Evolutionary conservation across 2,797 vertebrate genomes (phyloP), one percentile per base, ranked within the genome.

Genomic region (Nyctalus aviator): DNA sequence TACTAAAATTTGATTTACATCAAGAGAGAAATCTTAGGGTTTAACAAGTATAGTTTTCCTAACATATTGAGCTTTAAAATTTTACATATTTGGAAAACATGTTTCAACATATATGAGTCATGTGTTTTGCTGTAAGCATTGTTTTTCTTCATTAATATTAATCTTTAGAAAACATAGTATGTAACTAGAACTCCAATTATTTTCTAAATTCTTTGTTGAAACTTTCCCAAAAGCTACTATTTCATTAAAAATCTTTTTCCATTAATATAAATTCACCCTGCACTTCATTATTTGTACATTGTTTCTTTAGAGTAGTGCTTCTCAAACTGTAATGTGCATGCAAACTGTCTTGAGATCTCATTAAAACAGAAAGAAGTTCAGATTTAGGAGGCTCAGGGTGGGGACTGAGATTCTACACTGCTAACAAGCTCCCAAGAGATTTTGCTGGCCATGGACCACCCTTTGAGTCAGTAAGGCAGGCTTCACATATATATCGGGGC

Each of bases 1-100:
- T 96, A 89, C 30, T 93, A 59, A 94, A 72, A 93, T 91, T 86
- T 93, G 30, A 73, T 78, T 94, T 66, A 73, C 0, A 62, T 76
- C 27, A 89, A 59, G 10, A 59, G 55, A 50, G 75, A 91, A 59
- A 77, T 83, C 12, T 84, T 85, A 27, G 23, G 46, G 6, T 72
- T 88, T 88, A 88, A 35, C 20, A 73, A 84, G 9, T 72, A 3
- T 85, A 69, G 57, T 3, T 59, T 59, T 85, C n/a, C 37, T 86
- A 7, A 46, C 73, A 5, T 82, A 53, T 32, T 83, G 69, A 91
- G 14, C 30, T 82, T 79, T 85, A 86, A 73, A 55, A 75, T 93
- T 95, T 93, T 92, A 53, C 17, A 6, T 75, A 84, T 71, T 92
- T 90, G 82, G 66, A 87, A 94, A 90, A 46, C n/a, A 71, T 57